Percentiles rank a stretch among this genome's conserved stretches.
These are phyloP conservation scores for Pheosia tremula DNA, from an alignment of 2,888 invertebrate genomes.

Conservation along the genomic window DNA sequence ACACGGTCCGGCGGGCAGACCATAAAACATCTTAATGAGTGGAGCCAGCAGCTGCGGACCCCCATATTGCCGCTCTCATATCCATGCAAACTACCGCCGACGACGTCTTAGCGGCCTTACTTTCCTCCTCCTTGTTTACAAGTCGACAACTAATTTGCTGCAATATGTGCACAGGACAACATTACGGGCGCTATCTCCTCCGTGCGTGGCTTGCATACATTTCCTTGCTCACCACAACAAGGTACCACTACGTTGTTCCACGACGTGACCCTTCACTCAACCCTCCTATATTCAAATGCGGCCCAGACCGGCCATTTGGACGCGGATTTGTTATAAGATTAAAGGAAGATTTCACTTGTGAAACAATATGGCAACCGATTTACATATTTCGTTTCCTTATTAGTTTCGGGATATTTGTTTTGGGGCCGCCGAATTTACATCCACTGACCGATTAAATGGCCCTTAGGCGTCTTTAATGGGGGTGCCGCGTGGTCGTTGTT, in stretches of 20 bases:
- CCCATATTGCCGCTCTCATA: slow-evolving; percentile 83
- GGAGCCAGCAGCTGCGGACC: slow-evolving; percentile 81
- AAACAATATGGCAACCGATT: slow-evolving; percentile 84
- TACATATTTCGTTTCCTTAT: slow-evolving; percentile 85
- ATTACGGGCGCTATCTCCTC: slow-evolving; percentile 79
- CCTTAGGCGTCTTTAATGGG: slow-evolving; percentile 85
- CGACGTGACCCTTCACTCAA: slow-evolving; percentile 74
- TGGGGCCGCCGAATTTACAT: slow-evolving; percentile 83
- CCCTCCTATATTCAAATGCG: slow-evolving; percentile 82
- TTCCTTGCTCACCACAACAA: slow-evolving; percentile 70
- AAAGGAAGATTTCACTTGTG: slow-evolving; percentile 85
- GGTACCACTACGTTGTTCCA: slow-evolving; percentile 41
- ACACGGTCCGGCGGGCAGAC: slow-evolving; percentile 82
- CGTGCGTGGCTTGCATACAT: slow-evolving; percentile 84
- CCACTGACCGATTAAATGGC: slow-evolving; percentile 85
- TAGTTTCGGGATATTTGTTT: slow-evolving; percentile 85
- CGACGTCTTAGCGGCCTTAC: slow-evolving; percentile 80
- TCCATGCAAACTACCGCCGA: slow-evolving; percentile 84
- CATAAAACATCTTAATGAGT: slow-evolving; percentile 86
- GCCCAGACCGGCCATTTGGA: slow-evolving; percentile 82
- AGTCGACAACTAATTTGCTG: slow-evolving; percentile 85
- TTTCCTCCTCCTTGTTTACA: slow-evolving; percentile 81
- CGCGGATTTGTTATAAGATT: slow-evolving; percentile 86
- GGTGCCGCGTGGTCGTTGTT: slow-evolving; percentile 84
- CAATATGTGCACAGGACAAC: slow-evolving; percentile 85